A percentile compares a stretch with the other conserved stretches of the same genome.
Conservation (phyloP, 2,888 invertebrate species). For the Cheilosia vernalis region DNA sequence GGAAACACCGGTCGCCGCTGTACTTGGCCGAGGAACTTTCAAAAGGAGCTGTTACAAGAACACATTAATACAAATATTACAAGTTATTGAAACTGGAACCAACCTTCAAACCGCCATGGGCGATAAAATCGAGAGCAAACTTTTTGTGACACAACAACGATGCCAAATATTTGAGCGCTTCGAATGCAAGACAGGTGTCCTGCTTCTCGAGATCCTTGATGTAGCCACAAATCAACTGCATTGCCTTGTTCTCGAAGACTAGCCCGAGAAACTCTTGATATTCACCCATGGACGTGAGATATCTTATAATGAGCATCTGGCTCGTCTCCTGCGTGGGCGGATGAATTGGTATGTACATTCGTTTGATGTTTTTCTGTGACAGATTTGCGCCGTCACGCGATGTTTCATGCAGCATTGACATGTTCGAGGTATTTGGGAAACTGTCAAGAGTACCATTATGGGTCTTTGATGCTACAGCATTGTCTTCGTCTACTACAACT, state of each 20-base stretch:
- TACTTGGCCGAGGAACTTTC: constrained; percentile 95
- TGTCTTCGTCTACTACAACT: constrained; percentile 62
- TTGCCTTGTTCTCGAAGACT: constrained; percentile 96
- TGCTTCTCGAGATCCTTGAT: constrained; percentile 94
- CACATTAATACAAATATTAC: not conserved
- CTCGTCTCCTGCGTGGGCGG: constrained; percentile 94
- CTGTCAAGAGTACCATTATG: constrained; percentile 76
- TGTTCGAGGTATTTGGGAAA: constrained; percentile 79
- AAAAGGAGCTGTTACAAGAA: constrained; percentile 87
- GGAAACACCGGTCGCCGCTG: constrained; percentile 97
- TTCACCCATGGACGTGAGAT: constrained; percentile 98
- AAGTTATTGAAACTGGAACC: constrained; percentile 44
- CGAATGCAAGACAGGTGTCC: constrained; percentile 97
- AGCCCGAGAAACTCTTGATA: constrained; percentile 98
- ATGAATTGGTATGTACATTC: constrained; percentile 89
- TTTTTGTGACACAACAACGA: constrained; percentile 98
- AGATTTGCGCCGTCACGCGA: constrained; percentile 80
- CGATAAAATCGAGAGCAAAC: constrained; percentile 97
- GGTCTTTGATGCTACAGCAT: constrained; percentile 18
- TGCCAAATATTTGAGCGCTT: constrained; percentile 97
- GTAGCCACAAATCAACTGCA: constrained; percentile 95
- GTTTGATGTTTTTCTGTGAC: constrained; percentile 78
- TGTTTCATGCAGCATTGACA: constrained; percentile 81
- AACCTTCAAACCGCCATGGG: constrained; percentile 92
- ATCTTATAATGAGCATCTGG: constrained; percentile 96